Percentiles rank a stretch among this genome's conserved stretches.
Conservation (phyloP, 1,140 invertebrate genomes). For the Zaprionus camerounensis region DNA sequence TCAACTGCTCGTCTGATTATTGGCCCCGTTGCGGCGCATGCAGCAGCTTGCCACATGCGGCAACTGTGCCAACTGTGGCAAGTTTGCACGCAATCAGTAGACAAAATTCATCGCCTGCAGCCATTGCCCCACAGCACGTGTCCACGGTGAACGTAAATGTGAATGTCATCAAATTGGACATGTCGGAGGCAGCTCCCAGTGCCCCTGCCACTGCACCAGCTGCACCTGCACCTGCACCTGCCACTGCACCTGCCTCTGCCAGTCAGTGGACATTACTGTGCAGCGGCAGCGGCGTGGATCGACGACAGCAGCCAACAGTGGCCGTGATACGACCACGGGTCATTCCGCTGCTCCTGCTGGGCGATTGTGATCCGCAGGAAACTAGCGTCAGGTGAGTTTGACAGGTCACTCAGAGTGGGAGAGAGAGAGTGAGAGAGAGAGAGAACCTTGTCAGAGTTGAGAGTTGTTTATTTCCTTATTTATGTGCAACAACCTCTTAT, state of each 20-base stretch:
- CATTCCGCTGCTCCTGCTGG: constrained; percentile 56
- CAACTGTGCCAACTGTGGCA: constrained; percentile 10
- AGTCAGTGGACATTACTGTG: constrained; percentile 64
- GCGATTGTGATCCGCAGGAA: constrained; percentile 48
- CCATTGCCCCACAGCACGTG: constrained; percentile 40
- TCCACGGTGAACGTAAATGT: constrained; percentile 57
- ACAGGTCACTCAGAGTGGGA: background rate
- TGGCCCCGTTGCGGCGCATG: constrained; percentile 77
- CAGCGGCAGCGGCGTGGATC: constrained; percentile 50
- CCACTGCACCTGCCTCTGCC: background rate
- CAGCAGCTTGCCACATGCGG: constrained; percentile 35
- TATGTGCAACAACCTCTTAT: background rate
- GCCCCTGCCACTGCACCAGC: background rate
- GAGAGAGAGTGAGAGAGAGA: background rate
- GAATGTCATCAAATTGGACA: constrained; percentile 28
- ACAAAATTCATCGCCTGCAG: constrained; percentile 6
- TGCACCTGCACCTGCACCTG: background rate
- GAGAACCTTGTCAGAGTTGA: background rate
- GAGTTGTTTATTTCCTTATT: constrained; percentile 6
- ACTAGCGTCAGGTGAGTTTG: constrained; percentile 30
- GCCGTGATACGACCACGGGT: constrained; percentile 52
- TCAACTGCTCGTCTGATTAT: constrained; percentile 66
- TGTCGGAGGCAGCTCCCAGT: constrained; percentile 5
- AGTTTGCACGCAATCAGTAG: constrained; percentile 6
- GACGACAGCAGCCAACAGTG: constrained; percentile 37